Evolutionary conservation across 2,113 vertebrate genomes (phyloP), one percentile per base, ranked within the genome.

Genomic region (Sapajus apella): DNA sequence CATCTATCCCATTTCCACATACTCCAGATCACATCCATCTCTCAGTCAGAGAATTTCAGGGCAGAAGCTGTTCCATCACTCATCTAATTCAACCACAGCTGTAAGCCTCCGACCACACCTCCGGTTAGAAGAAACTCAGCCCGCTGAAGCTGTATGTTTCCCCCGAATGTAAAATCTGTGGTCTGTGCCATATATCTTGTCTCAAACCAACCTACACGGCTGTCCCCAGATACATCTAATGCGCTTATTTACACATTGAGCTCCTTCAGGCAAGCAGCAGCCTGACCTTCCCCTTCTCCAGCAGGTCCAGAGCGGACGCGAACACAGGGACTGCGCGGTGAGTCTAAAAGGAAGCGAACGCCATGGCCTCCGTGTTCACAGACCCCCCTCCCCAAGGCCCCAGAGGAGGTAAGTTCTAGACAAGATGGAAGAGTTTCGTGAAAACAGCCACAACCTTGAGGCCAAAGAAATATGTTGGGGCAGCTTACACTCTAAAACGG

Each of bases 291-390:
- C 14, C 12, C 5, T 16, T 56, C 56, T 45, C n/a, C 21, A 68
- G 75, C 80, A 64, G 0, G 3, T 3, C 47, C 0, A 1, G 30
- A 81, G 37, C 0, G 3, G 40, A 68, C 25, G n/a, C 1, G 21
- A 50, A 58, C n/a, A 73, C 17, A 66, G 11, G 68, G 64, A 43
- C 30, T 35, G 20, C 20, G 17, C 1, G 0, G 4, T 8, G 47
- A 21, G n/a, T 5, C 21, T 27, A 56, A 91, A 84, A 66, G 58
- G 27, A 79, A 23, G n/a, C 13, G 17, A 35, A 8, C 9, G 14
- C 10, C 25, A 32, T 4, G 32, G 21, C 7, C 45, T 73, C 18
- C 40, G 17, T 12, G 11, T 55, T 61, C 68, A 68, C 30, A 95
- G 52, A 58, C 11, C 32, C 40, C 52, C 16, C 30, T 55, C 50